Percentiles rank a stretch among this genome's conserved stretches.
Conservation (phyloP, 2,888 invertebrate species). For the Blera fallax region DNA sequence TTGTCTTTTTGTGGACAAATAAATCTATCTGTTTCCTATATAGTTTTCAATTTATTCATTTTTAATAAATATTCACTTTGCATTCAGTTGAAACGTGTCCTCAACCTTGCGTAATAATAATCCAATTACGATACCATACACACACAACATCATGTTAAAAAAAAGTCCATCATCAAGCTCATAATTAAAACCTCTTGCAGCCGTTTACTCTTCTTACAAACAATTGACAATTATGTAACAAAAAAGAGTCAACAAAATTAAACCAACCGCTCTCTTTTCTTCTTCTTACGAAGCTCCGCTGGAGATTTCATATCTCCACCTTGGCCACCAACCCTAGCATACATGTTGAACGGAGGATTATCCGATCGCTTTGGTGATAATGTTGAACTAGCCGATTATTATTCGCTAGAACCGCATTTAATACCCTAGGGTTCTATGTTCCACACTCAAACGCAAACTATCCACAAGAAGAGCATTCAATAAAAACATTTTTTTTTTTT, state of each 20-base stretch:
- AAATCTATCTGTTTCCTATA: no score
- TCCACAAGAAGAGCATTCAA: not conserved
- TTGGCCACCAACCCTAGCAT: slow-evolving; percentile 56
- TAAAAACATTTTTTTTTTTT: slow-evolving; percentile 3
- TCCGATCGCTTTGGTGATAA: not conserved
- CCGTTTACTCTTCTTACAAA: not conserved
- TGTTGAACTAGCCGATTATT: slow-evolving; percentile 2
- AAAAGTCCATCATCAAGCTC: not conserved
- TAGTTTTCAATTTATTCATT: no score
- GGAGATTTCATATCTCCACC: slow-evolving; percentile 78
- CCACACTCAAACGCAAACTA: slow-evolving; percentile 4
- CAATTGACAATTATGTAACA: slow-evolving; percentile 19
- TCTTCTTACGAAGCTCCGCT: slow-evolving; percentile 80
- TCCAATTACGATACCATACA: slow-evolving; percentile 1
- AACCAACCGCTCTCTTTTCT: slow-evolving; percentile 77
- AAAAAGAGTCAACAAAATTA: not conserved
- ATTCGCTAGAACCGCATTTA: slow-evolving; percentile 28
- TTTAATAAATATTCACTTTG: not conserved
- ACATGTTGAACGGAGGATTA: slow-evolving; percentile 41
- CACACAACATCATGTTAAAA: not conserved
- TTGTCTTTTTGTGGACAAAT: no score
- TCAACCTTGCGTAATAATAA: slow-evolving; percentile 11
- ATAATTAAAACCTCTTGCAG: not conserved
- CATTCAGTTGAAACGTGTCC: not conserved
- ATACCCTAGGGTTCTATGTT: not conserved